Conservation (phyloP, 2,113 vertebrate species). For the Aegithalos caudatus region DNA sequence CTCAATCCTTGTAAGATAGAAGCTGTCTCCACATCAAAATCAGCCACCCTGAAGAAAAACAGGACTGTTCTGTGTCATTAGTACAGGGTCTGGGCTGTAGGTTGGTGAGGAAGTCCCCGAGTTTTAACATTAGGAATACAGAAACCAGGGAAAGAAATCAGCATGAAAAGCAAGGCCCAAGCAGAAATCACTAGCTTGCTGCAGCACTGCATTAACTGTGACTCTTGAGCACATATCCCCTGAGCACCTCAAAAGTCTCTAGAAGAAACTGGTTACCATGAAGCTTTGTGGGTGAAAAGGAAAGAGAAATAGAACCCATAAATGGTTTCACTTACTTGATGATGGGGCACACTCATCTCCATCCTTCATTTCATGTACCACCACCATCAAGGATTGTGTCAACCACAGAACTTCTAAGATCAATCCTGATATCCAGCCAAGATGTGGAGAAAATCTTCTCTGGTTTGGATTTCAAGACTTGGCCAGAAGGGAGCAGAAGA, state of each 20-base stretch:
- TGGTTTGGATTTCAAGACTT: background rate
- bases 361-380: background rate
- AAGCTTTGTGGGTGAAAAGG: background rate
- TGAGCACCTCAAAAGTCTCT: background rate
- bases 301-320: background rate
- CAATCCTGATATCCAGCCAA: background rate
- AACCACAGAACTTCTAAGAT: background rate
- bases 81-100: background rate
- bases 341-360: background rate
- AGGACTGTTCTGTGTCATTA: background rate
- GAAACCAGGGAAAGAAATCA: background rate
- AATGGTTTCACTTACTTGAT: background rate
- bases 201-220: background rate
- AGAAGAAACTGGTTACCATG: background rate
- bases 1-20: background rate
- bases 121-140: background rate
- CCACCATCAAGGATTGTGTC: background rate
- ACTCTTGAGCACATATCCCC: background rate
- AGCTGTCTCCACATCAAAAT: background rate
- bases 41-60: background rate
- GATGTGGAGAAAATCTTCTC: background rate
- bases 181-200: background rate
- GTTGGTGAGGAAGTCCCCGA: background rate
- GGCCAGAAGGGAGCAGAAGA: slow-evolving; percentile 63
- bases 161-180: background rate